Evolutionary conservation across 2,888 invertebrate species (phyloP).

Genomic region (Drosophila paramelanica): DNA sequence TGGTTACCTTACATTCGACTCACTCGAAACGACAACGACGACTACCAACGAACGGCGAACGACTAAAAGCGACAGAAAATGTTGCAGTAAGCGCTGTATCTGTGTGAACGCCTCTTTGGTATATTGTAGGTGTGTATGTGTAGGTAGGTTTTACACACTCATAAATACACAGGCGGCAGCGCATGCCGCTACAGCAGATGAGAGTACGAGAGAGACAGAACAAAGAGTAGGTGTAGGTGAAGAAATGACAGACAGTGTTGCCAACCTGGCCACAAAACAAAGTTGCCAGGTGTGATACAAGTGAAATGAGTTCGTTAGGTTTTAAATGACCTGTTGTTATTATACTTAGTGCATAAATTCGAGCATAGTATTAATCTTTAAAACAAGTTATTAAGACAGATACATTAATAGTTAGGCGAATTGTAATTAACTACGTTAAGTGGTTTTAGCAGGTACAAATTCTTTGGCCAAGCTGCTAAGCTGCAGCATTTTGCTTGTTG

Average conservation of each 20-base stretch:
- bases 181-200: constrained; percentile 64
- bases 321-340: constrained; percentile 54
- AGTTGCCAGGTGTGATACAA: constrained; percentile 70
- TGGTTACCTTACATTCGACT: constrained; percentile 84
- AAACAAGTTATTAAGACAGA: constrained; percentile 13
- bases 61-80: constrained; percentile 81
- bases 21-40: constrained; percentile 84
- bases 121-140: constrained; percentile 19
- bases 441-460: constrained; percentile 24
- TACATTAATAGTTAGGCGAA: constrained; percentile 11
- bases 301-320: constrained; percentile 54
- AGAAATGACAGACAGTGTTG: constrained; percentile 59
- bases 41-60: constrained; percentile 83
- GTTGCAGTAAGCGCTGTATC: constrained; percentile 62
- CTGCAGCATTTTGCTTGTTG: constrained; percentile 14
- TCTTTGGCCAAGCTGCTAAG: constrained; percentile 26
- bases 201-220: constrained; percentile 26
- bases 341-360: constrained; percentile 16
- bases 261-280: constrained; percentile 58
- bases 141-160: constrained; percentile 26
- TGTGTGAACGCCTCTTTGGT: constrained; percentile 56
- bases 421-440: constrained; percentile 10
- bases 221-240: constrained; percentile 35
- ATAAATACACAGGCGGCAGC: constrained; percentile 31
- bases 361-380: background rate